Base-by-base conservation (phyloP, 2,113 vertebrate genomes). In the Polypterus bichir region DNA sequence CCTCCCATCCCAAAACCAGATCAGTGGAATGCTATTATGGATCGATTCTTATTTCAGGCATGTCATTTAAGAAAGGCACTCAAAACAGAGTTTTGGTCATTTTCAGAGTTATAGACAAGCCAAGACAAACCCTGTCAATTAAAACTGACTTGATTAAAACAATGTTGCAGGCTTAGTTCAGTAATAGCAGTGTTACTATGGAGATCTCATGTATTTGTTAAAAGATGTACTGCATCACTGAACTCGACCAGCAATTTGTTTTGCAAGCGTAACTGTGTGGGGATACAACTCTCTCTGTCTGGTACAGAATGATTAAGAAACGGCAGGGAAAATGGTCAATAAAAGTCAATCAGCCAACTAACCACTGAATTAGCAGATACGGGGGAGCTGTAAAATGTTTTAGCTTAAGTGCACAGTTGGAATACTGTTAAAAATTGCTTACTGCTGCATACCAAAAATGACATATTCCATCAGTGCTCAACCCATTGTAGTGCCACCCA, bases 81-180 rank as follows among this genome's bases (percentile, higher is more conserved):
- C 45, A 49, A 46, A 9, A 44, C 47, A 51, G 62, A 61, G 48
- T 46, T 61, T 64, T 64, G 64, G 57, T 59, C 11, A 62, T 48
- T 59, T 62, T 66, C 57, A 57, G 61, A 9, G 44, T 58, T 47
- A 57, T 9, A 65, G 68, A 59, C 65, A 61, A 68, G 70, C 59
- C 44, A 46, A 60, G 66, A 57, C 57, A 63, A 70, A 61, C 65
- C 61, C 68, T 73, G 72, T 70, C 63, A 60, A 66, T 75, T 69
- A 76, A 44, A 63, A 62, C 76, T 57, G 72, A 64, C 69, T 73
- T 62, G 60, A 64, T 69, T 62, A 54, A 27, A 69, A 69, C 74
- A 69, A 70, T 70, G 70, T 65, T 65, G 72, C 69, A 72, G 69
- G 58, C 68, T 49, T 44, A 47, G 4, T 54, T 71, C 72, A 68